phyloP scores from a whole-genome alignment of 2,113 vertebrate genomes.

The Carassius carassius region DNA sequence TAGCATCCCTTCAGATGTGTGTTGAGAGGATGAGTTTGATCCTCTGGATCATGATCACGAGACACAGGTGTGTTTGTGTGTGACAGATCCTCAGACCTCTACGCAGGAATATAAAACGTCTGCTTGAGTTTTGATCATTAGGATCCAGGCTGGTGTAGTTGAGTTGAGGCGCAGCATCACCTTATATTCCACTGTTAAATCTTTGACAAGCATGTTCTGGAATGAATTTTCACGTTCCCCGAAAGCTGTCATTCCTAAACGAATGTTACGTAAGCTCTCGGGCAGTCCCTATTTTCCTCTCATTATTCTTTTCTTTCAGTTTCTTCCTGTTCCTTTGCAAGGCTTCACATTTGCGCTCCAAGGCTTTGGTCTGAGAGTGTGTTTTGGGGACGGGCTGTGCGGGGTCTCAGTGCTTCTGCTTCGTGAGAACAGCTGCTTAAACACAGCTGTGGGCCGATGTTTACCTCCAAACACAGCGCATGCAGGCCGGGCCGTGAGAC shows the following conservation, averaged over 20 bases:
- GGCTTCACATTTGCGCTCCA: constrained; percentile 28
- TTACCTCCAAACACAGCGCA: constrained; percentile 44
- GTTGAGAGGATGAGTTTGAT: background rate
- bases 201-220: background rate
- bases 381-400: too few relatives aligned
- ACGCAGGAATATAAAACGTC: background rate
- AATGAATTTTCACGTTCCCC: background rate
- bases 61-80: background rate
- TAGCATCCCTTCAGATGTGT: too few relatives aligned
- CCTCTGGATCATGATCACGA: background rate
- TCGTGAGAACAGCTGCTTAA: constrained; percentile 70
- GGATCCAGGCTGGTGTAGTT: background rate
- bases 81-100: too few relatives aligned
- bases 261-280: background rate
- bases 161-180: background rate
- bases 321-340: background rate
- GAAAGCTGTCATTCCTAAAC: background rate
- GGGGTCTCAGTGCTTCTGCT: too few relatives aligned
- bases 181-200: background rate
- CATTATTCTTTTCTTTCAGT: background rate
- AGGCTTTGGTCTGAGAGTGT: background rate
- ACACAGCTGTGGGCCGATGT: constrained; percentile 66
- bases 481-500: constrained; percentile 42
- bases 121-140: background rate
- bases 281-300: background rate